Base-by-base conservation (phyloP, 2,113 vertebrate genomes). In the Trogon melanurus region DNA sequence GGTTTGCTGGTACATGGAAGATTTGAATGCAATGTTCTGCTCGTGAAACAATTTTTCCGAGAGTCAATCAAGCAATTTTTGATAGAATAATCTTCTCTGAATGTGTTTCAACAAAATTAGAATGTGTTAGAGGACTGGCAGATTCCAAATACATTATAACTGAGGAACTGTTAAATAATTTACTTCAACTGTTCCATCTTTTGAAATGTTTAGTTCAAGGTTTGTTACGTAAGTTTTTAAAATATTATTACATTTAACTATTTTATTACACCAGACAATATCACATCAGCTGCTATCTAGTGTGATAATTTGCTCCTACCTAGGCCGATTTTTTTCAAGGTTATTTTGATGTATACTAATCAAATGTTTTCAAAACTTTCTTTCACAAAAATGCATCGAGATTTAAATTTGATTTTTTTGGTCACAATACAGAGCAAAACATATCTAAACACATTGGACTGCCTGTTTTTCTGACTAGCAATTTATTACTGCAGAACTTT, bases 401-500 rank as follows among this genome's bases (percentile, higher is more conserved):
- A 82, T 85, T 88, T 95, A 89, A 85, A 87, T 36, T 41, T 41
- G 5, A 41, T 41, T 12, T 60, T 86, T 90, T 73, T 72, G 45
- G 50, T 75, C 50, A 60, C 41, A 57, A 57, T 79, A 70, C 50
- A 61, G 53, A 67, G 53, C 32, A 64, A 94, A 84, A n/a, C n/a
- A 51, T 78, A 86, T 79, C 62, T 81, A 84, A 88, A 62, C 72
- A 91, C 65, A 75, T 54, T 54, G 36, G 44, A 36, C 47, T 75
- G 62, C 26, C 36, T 92, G 51, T 51, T 93, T 89, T 82, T 92
- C 86, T 93, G 80, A 85, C 61, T 57, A 79, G 66, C 44, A 89
- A 48, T 94, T 79, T 85, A 72, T 95, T 96, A 85, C 61, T 51
- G 44, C 2, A 12, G 50, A 96, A 69, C 80, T 62, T 84, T 89